A percentile compares a stretch with the other conserved stretches of the same genome.
Evolutionary conservation across 2,113 vertebrate genomes (phyloP).

Genomic region (Spilogale gracilis): DNA sequence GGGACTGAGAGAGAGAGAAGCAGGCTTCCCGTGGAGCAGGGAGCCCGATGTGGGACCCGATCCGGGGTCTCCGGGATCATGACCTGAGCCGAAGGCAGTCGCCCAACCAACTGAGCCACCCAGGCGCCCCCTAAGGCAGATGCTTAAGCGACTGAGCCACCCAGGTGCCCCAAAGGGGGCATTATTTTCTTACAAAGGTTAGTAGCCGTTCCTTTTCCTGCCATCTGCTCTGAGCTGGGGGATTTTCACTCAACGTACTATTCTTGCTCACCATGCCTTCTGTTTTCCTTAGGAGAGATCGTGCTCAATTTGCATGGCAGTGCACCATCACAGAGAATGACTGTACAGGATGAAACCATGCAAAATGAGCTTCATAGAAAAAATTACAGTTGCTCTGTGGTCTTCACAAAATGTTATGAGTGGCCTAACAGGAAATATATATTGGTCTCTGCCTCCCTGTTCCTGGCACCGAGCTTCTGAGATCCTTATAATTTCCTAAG

Average conservation of each 20-base stretch:
- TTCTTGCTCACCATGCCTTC: neutral
- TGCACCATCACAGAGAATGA: neutral
- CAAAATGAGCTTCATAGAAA: neutral
- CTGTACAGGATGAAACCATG: neutral
- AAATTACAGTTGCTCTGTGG: neutral
- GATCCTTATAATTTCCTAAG: neutral
- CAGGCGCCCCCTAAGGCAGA: too few species aligned
- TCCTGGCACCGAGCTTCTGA: neutral
- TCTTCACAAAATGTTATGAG: neutral
- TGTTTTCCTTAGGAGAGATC: neutral
- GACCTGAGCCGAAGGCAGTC: too few species aligned
- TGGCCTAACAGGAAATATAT: neutral
- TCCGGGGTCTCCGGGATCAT: too few species aligned
- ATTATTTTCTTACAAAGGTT: neutral
- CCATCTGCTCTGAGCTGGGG: neutral
- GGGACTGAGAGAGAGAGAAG: too few species aligned
- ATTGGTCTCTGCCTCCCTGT: neutral
- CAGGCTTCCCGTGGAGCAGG: too few species aligned
- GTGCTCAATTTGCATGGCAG: neutral
- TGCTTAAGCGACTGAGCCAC: too few species aligned
- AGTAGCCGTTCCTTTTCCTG: neutral
- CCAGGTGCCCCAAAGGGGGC: too few species aligned
- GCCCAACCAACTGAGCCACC: too few species aligned
- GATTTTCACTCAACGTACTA: neutral
- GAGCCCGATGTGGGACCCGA: too few species aligned